Evolutionary conservation across 1,140 invertebrate species (phyloP), one percentile per base, ranked within the genome.

Genomic region (Nomia melanderi): DNA sequence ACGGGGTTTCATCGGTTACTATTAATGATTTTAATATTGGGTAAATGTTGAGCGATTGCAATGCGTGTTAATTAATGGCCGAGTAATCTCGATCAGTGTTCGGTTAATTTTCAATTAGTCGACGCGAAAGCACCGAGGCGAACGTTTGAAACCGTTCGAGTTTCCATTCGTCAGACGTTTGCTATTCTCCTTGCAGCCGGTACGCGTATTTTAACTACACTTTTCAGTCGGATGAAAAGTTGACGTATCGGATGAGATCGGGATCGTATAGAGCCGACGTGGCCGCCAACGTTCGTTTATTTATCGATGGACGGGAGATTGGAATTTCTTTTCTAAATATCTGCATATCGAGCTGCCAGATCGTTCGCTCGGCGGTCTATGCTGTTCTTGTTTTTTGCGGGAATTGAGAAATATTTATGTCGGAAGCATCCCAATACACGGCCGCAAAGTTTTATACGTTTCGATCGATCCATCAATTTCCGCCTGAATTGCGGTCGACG

Each of bases 291-390:
- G 56, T 60, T 47, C 39, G 69, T 57, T 41, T 44, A 23, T 39
- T 62, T 41, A 62, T 62, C 69, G 69, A 71, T 39, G 59, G 44
- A n/a, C 56, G 14, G 29, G 29, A 47, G 66, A 71, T 71, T 62
- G 69, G 39, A 71, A 62, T 62, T 71, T 70, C 17, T 59, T 41
- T 44, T 33, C n/a, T 39, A 36, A 36, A 33, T 67, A 67, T 71
- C 25, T 2, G 8, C 39, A n/a, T 27, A 23, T 60, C 56, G 39
- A 60, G 56, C 20, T 31, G 39, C 57, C 56, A 47, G 29, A 60
- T 47, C 56, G 29, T 47, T 71, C 69, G 23, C 14, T 23, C 39
- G 23, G 69, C 4, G 29, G 39, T 33, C 27, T 25, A 1, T 20
- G 31, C 3, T 5, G 33, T 33, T 25, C 56, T 36, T 27, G 65